Evolutionary conservation across 2,797 vertebrate genomes (phyloP), one percentile per base, ranked within the genome.

Genomic region (Hozukius guyotensis): DNA sequence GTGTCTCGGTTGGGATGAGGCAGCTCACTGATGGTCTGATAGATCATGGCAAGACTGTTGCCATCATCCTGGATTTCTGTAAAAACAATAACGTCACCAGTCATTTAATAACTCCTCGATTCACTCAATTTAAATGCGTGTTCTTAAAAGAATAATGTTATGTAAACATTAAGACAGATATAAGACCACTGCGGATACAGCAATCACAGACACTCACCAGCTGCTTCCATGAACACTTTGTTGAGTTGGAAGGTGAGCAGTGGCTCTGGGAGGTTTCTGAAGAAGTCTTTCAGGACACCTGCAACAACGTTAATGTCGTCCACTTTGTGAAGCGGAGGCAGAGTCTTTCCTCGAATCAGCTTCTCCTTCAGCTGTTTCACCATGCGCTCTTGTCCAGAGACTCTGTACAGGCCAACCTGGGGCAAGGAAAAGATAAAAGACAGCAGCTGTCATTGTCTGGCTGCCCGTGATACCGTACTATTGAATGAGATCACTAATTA

Each of bases 281-380:
- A 91, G 79, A 99, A 99, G 85, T 98, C 97, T 93, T 99, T 99
- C 63, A 99, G 96, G 22, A 98, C 96, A 31, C 98, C 92, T 0
- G 97, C 95, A 82, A 99, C 72, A n/a, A 96, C 96, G 10, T 99
- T 97, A 85, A 99, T 96, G 69, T 99, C 97, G 0, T 98, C 97
- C 80, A 99, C 96, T 84, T 97, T 98, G 87, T 95, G 96, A 73
- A 99, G 97, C 1, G 95, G 68, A 14, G 98, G 97, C 5, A 97
- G 83, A 6, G 82, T 96, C 81, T 97, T 98, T 63, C 94, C 94
- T 69, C 96, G 92, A 8, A 98, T 94, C 49, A 97, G 96, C 88
- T 97, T 98, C 84, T 98, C 97, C 75, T 98, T 99, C 84, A 98
- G 93, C 1, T 97, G 97, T 89, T 96, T 97, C 22, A 99, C 96